Base-by-base conservation (phyloP, 2,797 vertebrate species). In the Gastrophryne carolinensis region DNA sequence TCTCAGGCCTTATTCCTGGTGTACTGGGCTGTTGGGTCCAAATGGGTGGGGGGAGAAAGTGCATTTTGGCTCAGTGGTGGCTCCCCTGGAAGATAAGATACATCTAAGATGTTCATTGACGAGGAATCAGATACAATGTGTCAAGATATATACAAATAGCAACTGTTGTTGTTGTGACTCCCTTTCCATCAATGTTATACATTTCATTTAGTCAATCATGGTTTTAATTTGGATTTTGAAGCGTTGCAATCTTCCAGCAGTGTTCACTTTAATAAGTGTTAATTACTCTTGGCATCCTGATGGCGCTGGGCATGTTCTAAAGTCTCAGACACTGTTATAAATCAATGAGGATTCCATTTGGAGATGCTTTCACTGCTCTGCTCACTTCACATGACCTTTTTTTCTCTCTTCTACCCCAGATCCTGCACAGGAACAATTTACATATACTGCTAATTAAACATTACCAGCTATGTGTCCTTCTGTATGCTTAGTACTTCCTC, bases 201-300 rank as follows among this genome's bases (percentile, higher is more conserved):
- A 24, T 34, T 60, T 32, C 5, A 44, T 60, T 34, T 27, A 71
- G 34, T 71, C 12, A 69, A 57, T 69, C 39, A 32, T 9, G 13
- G 41, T 24, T 60, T 71, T 34, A 23, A 19, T 44, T 32, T 27
- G 1, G 35, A 34, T 56, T 44, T 27, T 23, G 15, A 8, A 52
- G 44, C 39, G 44, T 58, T 49, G 17, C 57, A 47, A n/a, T 58
- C 27, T 47, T 58, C 17, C 37, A 47, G 54, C 52, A 58, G 27
- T 32, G 53, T 24, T 56, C 53, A 47, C 27, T 47, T 47, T 60
- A 34, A 58, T 71, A 58, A 1, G 17, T 47, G 37, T 30, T 70
- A 70, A 70, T 70, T 70, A 60, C 12, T 34, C 49, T 49, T 49
- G 68, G 29, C 68, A 49, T 60, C 68, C 54, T 60, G 39, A 60